phyloP scores from a whole-genome alignment of 2,888 invertebrate genomes.

The Dermolepida albohirtum region DNA sequence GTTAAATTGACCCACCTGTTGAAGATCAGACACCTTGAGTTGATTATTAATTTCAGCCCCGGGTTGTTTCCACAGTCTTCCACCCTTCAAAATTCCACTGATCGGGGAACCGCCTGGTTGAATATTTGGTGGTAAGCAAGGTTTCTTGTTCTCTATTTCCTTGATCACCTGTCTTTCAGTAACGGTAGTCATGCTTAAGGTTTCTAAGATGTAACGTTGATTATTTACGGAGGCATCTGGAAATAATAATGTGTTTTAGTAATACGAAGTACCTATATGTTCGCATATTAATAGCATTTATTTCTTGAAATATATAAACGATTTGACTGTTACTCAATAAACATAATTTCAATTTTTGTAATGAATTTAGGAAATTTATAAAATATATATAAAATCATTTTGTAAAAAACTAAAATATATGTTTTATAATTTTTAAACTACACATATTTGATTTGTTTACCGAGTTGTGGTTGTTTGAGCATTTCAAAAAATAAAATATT shows the following conservation, averaged over 20 bases:
- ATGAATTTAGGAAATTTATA: too few relatives aligned
- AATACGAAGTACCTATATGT: too few relatives aligned
- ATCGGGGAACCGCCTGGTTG: slow-evolving; percentile 67
- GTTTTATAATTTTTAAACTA: too few relatives aligned
- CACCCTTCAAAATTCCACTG: slow-evolving; percentile 83
- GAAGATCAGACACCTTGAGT: slow-evolving; percentile 44
- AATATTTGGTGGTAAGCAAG: slow-evolving; percentile 45
- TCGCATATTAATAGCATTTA: too few relatives aligned
- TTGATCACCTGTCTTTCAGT: slow-evolving; percentile 73
- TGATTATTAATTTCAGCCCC: slow-evolving; percentile 51
- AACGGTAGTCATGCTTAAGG: slow-evolving; percentile 76
- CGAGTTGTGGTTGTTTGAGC: too few relatives aligned
- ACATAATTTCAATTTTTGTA: too few relatives aligned
- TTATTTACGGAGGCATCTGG: slow-evolving; percentile 38
- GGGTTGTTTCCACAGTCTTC: slow-evolving; percentile 76
- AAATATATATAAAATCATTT: too few relatives aligned
- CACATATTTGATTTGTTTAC: too few relatives aligned
- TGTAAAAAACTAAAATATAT: too few relatives aligned
- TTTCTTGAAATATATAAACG: too few relatives aligned
- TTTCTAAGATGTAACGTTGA: slow-evolving; percentile 73
- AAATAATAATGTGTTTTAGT: neutral
- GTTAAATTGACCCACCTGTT: slow-evolving; percentile 42
- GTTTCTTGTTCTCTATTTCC: slow-evolving; percentile 64
- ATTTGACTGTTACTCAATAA: too few relatives aligned
- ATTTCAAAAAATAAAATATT: too few relatives aligned